These are phyloP conservation scores for Ondatra zibethicus DNA, from an alignment of 2,113 vertebrate genomes.

Conservation along the genomic window DNA sequence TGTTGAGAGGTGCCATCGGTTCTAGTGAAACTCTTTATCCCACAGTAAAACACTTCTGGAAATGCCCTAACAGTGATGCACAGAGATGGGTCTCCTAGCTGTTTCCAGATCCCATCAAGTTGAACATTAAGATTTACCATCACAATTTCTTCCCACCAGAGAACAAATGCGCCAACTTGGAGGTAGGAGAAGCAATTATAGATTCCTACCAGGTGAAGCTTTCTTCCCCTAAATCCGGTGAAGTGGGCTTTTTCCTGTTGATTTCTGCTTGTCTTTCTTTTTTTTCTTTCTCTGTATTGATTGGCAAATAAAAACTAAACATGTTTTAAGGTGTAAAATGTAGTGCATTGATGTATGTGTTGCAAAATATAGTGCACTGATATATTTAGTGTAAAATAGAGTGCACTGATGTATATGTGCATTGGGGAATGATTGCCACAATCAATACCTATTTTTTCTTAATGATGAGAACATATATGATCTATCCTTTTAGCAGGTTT, in stretches of 20 bases:
- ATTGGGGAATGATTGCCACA: not conserved
- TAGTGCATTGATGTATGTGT: not conserved
- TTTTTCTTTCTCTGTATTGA: not conserved
- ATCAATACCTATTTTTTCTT: not conserved
- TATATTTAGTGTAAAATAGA: too few relatives aligned
- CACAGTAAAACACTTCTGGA: not conserved
- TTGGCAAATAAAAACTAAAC: not conserved
- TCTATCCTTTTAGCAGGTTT: not conserved
- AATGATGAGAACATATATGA: not conserved
- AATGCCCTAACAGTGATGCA: not conserved
- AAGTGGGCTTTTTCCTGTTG: not conserved
- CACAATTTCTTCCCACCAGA: not conserved
- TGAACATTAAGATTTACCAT: not conserved
- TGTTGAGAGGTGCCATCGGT: not conserved
- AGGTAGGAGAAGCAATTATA: not conserved
- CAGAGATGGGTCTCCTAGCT: not conserved
- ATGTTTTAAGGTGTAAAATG: not conserved
- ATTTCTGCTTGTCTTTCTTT: not conserved
- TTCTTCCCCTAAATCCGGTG: not conserved
- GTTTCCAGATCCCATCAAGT: not conserved
- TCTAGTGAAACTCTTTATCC: not conserved
- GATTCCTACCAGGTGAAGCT: not conserved
- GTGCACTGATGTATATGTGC: not conserved
- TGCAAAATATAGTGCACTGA: too few relatives aligned
- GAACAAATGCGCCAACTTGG: not conserved